Evolutionary conservation across 2,797 vertebrate species (phyloP), one percentile per base, ranked within the genome.

Genomic region (Amniataba percoides): DNA sequence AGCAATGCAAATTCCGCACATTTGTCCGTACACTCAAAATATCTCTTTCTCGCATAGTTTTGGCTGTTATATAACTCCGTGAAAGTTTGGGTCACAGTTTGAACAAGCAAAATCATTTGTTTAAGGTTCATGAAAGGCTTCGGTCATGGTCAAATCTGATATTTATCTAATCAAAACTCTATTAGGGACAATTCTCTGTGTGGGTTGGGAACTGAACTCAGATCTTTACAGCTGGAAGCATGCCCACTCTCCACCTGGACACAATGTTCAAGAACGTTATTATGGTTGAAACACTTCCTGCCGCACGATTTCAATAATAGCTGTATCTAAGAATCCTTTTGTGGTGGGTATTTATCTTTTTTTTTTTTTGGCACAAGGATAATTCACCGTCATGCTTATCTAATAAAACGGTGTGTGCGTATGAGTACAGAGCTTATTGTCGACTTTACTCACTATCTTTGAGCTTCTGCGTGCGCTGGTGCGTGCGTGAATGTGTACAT

Each of bases 211-310:
- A 51, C 21, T 48, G 14, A 59, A 58, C 2, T 2, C 4, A 2
- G 15, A 48, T 40, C 46, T 64, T 61, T 31, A 68, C 19, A 42
- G 27, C 16, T 27, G n/a, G 64, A 40, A 18, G 39, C 9, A 2
- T 21, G 10, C 16, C 16, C 21, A 39, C 21, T 43, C 27, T 57
- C 11, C 42, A 43, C 9, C 25, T 14, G 58, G 25, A 74, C 25
- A 21, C 46, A 31, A 34, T 48, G 19, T 63, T 52, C 7, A 42
- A 59, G 31, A 66, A 66, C 46, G 19, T 66, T 27, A 52, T n/a
- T 39, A 51, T 45, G 18, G 12, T 15, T 36, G 4, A 46, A 64
- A 65, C 18, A 45, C 19, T 49, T 74, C 58, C 23, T 51, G 48
- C 10, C 55, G 6, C 7, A 39, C 19, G 42, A 27, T 48, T 56